These are phyloP conservation scores for Cerastis rubricosa DNA, from an alignment of 2,888 invertebrate species.

Conservation along the genomic window DNA sequence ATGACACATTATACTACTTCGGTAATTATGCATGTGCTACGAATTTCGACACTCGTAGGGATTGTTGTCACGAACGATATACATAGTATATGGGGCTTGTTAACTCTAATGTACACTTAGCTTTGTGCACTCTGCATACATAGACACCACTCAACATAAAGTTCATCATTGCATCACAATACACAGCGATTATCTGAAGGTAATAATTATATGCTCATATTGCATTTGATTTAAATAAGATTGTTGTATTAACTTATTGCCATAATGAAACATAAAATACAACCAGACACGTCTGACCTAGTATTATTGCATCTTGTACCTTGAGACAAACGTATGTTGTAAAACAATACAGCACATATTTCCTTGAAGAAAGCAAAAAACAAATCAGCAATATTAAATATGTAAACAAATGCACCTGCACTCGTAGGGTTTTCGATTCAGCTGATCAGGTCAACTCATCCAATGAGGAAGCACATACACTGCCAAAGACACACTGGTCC, in stretches of 20 bases:
- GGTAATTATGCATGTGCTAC: constrained; percentile 29
- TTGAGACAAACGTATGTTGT: constrained; percentile 55
- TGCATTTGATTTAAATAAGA: constrained; percentile 43
- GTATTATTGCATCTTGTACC: constrained; percentile 52
- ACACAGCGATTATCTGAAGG: constrained; percentile 48
- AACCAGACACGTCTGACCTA: constrained; percentile 52
- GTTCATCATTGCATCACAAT: constrained; percentile 50
- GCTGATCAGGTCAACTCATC: constrained; percentile 79
- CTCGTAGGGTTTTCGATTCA: constrained; percentile 78
- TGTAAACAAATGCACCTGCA: constrained; percentile 88
- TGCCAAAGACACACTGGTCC: constrained; percentile 78
- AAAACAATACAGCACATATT: constrained; percentile 48
- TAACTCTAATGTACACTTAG: constrained; percentile 27
- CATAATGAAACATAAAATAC: constrained; percentile 32
- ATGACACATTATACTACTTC: constrained; percentile 23
- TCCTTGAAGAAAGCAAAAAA: constrained; percentile 67
- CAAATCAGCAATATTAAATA: constrained; percentile 71
- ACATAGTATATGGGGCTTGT: constrained; percentile 25
- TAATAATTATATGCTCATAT: constrained; percentile 32
- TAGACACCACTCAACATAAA: constrained; percentile 31
- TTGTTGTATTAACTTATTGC: constrained; percentile 8
- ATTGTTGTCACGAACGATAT: constrained; percentile 39
- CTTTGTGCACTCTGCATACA: constrained; percentile 26
- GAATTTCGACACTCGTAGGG: constrained; percentile 39
- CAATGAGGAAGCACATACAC: constrained; percentile 80